phyloP scores from a whole-genome alignment of 2,797 vertebrate species.

The Morus bassanus region DNA sequence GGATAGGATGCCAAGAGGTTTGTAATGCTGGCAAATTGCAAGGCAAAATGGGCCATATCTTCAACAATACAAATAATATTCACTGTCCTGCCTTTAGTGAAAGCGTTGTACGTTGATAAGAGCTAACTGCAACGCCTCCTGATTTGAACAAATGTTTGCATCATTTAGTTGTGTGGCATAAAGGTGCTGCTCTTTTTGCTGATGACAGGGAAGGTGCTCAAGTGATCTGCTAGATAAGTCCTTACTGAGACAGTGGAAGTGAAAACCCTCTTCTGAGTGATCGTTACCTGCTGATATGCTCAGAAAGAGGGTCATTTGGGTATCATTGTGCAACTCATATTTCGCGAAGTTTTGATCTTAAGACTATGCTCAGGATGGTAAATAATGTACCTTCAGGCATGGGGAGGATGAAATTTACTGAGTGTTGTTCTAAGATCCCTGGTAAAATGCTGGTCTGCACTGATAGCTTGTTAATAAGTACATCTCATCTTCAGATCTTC shows the following conservation, averaged over 20 bases:
- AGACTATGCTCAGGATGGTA: background rate
- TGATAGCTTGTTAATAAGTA: background rate
- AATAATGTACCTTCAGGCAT: background rate
- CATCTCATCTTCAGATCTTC: background rate
- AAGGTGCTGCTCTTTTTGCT: background rate
- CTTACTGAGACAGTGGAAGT: background rate
- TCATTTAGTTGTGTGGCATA: background rate
- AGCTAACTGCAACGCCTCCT: background rate
- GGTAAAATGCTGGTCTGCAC: background rate
- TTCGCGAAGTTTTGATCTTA: background rate
- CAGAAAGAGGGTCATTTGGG: rapidly evolving
- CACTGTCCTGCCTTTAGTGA: background rate
- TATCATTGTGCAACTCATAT: background rate
- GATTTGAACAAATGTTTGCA: background rate
- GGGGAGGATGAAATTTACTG: background rate
- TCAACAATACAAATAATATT: background rate
- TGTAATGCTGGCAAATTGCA: background rate
- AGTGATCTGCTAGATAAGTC: background rate
- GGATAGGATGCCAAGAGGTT: background rate
- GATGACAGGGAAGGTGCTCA: background rate
- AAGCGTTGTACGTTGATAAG: background rate
- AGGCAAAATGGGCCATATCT: background rate
- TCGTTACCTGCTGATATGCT: background rate
- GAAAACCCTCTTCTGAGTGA: background rate
- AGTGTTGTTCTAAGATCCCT: background rate